Base-by-base conservation (phyloP, 2,113 vertebrate genomes). In the Grantiella picta region DNA sequence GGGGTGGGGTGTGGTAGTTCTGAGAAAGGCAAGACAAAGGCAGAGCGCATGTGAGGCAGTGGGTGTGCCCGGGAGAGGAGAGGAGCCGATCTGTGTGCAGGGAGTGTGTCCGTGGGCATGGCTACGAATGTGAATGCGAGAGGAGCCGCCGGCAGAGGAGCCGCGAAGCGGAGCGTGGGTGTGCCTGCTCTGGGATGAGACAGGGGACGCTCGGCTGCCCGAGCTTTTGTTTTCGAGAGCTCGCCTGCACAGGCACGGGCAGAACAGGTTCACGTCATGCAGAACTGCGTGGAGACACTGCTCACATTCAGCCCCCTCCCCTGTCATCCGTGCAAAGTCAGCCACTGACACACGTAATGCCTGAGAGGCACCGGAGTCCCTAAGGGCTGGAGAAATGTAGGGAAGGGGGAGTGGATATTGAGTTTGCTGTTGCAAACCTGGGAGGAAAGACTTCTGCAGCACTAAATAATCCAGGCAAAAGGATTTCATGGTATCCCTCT, bases 21-120 rank as follows among this genome's bases (percentile, higher is more conserved):
- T 63, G 72, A 80, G 59, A 42, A 76, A 91, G 70, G 50, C 80
- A 24, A 97, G 95, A 97, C 93, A 97, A 95, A 96, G 93, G 82
- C 81, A 95, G 75, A 38, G 70, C 13, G 18, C 20, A 7, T 76
- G 89, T 65, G 89, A 77, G 52, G 76, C 50, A 77, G 60, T 80
- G 94, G 92, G 88, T 89, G 92, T 90, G 93, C 83, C 85, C 4
- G 15, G 7, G 88, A 90, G 76, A 90, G 76, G 59, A 69, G 53
- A 64, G 45, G 90, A 80, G 78, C 17, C 5, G 86, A 5, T 88
- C 63, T 61, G 71, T 57, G 84, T n/a, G 83, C 89, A 53, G 28
- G 20, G 77, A 79, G 78, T 4, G 75, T 65, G 86, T 77, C 89
- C 49, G 42, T 85, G 89, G 90, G 82, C 89, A 84, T 11, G 70